Base-by-base conservation (phyloP, 2,888 invertebrate genomes). In the Drosophila pseudotalamancana region DNA sequence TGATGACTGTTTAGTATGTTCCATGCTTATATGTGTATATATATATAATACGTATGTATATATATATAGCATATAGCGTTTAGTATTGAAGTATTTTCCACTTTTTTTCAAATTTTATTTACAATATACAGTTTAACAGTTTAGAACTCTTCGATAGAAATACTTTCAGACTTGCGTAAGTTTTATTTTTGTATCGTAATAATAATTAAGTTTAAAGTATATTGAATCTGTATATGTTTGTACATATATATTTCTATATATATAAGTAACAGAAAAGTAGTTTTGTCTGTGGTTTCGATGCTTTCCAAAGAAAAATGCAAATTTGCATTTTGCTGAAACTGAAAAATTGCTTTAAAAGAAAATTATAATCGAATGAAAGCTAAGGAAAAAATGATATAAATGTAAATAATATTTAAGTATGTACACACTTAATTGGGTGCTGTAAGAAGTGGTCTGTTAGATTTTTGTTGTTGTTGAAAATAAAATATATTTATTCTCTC, bases 131-230 rank as follows among this genome's bases (percentile, higher is more conserved):
- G 51, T 72, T 75, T 67, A 79, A 72, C 70, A 80, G 80, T 80
- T 80, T 80, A 80, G 72, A 80, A 80, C 80, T 79, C 48, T 80
- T 80, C 82, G 82, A 82, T 81, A 81, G 82, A 82, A 81, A 80
- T 82, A 81, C 72, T 79, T 73, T 81, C 80, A 81, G 80, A 81
- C 80, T 81, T 81, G 79, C 77, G 39, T 75, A 77, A 70, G 67
- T 68, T 79, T 60, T 53, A 32, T 37, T 32, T n/a, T 42, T 51
- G 46, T 45, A 37, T 48, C 37, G 39, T 39, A 48, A 35, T 37
- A 25, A 34, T 16, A 9, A 27, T 34, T 29, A 32, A 35, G 25
- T 48, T 35, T 50, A 19, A 40, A 32, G 18, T 35, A 59, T 19
- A 23, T 12, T 27, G 11, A 40, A 14, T 40, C n/a, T n/a, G n/a